phyloP scores from a whole-genome alignment of 2,797 vertebrate genomes.

The Salarias fasciatus region DNA sequence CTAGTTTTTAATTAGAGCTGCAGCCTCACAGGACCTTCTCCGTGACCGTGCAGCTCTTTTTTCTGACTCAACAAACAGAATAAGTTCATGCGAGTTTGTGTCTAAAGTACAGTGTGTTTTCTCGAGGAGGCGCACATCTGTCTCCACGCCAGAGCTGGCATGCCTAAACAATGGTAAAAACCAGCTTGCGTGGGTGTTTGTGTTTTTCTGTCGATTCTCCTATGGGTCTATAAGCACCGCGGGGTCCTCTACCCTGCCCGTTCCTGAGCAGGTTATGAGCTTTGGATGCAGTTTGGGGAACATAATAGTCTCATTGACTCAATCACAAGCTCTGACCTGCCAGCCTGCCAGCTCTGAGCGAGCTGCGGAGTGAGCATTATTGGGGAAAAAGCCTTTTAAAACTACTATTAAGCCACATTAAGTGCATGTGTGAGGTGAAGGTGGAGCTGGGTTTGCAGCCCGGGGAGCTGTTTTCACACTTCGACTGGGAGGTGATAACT shows the following conservation, averaged over 20 bases:
- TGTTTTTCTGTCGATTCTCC: conserved; percentile 23
- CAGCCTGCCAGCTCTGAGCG: conserved; percentile 66
- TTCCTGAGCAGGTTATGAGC: conserved; percentile 61
- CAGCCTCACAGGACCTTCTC: neutral
- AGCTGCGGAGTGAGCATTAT: conserved; percentile 72
- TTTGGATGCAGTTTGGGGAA: conserved; percentile 59
- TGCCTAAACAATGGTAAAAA: conserved; percentile 11
- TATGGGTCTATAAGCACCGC: conserved; percentile 44
- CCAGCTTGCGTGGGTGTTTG: conserved; percentile 10
- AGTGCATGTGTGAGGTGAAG: conserved; percentile 24
- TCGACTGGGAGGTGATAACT: conserved; percentile 46
- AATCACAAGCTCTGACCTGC: conserved; percentile 62
- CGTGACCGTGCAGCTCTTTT: neutral
- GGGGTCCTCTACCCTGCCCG: conserved; percentile 44
- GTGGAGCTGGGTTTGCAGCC: conserved; percentile 24
- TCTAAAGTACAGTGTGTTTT: neutral
- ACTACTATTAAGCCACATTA: conserved; percentile 70
- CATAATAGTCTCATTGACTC: conserved; percentile 77
- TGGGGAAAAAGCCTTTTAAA: conserved; percentile 78
- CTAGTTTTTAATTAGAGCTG: too few species aligned
- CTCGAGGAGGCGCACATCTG: neutral
- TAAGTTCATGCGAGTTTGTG: neutral
- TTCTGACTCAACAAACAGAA: conserved; percentile 2
- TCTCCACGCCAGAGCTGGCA: neutral
- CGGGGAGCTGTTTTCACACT: conserved; percentile 62